phyloP scores from a whole-genome alignment of 2,888 invertebrate species.

The Epirrhoe tristata region DNA sequence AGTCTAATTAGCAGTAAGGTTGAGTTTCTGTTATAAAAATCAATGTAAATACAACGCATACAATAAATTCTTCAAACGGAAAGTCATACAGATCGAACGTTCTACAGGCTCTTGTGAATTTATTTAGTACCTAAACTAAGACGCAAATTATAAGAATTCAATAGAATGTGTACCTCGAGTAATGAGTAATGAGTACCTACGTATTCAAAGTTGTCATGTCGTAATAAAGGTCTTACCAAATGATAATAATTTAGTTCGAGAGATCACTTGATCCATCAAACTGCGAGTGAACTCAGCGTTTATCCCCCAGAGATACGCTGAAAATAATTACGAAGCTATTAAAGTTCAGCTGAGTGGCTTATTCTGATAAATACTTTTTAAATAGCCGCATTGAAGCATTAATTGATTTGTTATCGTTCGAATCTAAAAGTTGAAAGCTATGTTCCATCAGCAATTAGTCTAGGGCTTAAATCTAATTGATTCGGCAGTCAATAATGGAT shows the following conservation, averaged over 20 bases:
- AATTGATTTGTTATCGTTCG: slow-evolving; percentile 11
- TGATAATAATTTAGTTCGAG: slow-evolving; percentile 51
- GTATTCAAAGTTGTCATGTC: background rate
- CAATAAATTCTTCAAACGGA: no score
- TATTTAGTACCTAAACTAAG: no score
- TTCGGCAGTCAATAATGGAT: background rate
- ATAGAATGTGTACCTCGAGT: no score
- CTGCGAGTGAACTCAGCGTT: slow-evolving; percentile 51
- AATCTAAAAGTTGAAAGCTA: slow-evolving; percentile 14
- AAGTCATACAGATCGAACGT: no score
- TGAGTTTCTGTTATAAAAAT: no score
- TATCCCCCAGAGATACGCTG: slow-evolving; percentile 58
- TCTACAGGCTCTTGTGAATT: no score
- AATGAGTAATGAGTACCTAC: no score
- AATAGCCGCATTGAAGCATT: slow-evolving; percentile 3
- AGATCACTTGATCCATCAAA: slow-evolving; percentile 58
- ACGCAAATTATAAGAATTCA: no score
- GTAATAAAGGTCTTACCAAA: slow-evolving; percentile 27
- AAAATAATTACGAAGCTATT: slow-evolving; percentile 44
- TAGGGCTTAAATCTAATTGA: background rate
- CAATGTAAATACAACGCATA: no score
- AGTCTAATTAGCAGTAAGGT: no score
- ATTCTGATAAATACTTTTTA: slow-evolving; percentile 13
- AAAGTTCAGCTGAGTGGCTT: slow-evolving; percentile 13
- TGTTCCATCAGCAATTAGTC: background rate